Conservation (phyloP, 30 jellyfish, hydroid and myxozoan genomes). For the Aurelia aurita region DNA sequence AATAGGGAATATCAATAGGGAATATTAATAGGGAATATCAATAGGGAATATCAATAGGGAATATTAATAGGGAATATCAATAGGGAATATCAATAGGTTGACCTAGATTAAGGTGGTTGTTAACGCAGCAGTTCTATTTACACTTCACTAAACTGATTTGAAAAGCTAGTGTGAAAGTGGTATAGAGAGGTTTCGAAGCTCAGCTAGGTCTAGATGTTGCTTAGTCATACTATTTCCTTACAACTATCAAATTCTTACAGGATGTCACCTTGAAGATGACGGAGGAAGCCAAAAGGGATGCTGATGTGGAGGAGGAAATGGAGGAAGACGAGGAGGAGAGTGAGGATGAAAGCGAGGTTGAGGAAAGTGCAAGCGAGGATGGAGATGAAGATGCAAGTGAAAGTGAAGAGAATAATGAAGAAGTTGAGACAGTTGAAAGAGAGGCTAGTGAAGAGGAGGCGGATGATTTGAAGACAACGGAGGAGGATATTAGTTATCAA, state of each 20-base stretch:
- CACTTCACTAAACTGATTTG: too few species aligned
- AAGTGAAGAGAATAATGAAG: conserved; percentile 60
- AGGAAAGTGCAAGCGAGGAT: conserved; percentile 22
- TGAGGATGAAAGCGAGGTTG: conserved; percentile 65
- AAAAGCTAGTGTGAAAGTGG: too few species aligned
- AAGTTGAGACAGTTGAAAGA: conserved; percentile 35
- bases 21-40: too few species aligned
- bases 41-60: too few species aligned
- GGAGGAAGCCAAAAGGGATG: conserved; percentile 11
- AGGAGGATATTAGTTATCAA: conserved; percentile 2
- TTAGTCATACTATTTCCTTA: not conserved
- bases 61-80: too few species aligned
- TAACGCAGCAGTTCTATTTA: too few species aligned
- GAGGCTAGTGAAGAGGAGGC: conserved; percentile 46
- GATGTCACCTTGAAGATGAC: conserved; percentile 82
- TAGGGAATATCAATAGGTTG: too few species aligned
- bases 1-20: too few species aligned
- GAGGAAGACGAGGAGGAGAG: conserved; percentile 68
- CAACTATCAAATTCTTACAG: conserved; percentile 23
- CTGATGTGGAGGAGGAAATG: conserved; percentile 50
- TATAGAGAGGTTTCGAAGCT: too few species aligned
- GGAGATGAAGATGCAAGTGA: conserved; percentile 56
- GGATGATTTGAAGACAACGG: conserved; percentile 25
- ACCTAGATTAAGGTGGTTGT: too few species aligned
- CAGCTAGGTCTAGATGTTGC: not conserved